Percentiles rank a stretch among this genome's conserved stretches.
Conservation (phyloP, 2,888 invertebrate species). For the Pandemis corylana region DNA sequence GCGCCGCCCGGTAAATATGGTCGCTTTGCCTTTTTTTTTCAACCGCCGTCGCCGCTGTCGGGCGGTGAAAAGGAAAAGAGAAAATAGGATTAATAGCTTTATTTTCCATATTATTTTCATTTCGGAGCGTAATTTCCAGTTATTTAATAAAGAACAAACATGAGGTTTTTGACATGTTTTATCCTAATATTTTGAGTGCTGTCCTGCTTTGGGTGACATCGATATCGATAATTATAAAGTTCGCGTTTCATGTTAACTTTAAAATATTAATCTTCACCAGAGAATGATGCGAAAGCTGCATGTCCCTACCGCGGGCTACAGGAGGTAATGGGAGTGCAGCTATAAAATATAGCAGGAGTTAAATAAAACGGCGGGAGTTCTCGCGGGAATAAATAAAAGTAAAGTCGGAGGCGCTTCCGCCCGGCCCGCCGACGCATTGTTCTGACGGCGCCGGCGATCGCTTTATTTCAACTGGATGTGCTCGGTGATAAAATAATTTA, state of each 20-base stretch:
- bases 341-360: conserved; percentile 42
- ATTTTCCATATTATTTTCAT: conserved; percentile 30
- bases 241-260: not conserved
- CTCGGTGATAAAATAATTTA: conserved; percentile 22
- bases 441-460: conserved; percentile 50
- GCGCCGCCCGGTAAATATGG: conserved; percentile 59
- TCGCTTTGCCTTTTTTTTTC: conserved; percentile 46
- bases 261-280: conserved; percentile 1
- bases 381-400: conserved; percentile 44
- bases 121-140: conserved; percentile 6
- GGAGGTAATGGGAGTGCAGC: conserved; percentile 38
- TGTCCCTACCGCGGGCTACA: conserved; percentile 31
- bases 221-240: conserved; percentile 12
- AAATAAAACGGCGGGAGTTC: conserved; percentile 44
- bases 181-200: not conserved
- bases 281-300: conserved; percentile 15
- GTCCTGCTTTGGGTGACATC: not conserved
- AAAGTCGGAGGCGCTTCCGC: conserved; percentile 43
- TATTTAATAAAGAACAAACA: conserved; percentile 16
- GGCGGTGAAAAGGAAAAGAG: conserved; percentile 37
- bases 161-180: not conserved
- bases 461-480: conserved; percentile 16
- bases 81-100: conserved; percentile 39
- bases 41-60: conserved; percentile 32
- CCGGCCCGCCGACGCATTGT: conserved; percentile 50